phyloP scores from a whole-genome alignment of 2,797 vertebrate genomes.

The Acomys russatus region DNA sequence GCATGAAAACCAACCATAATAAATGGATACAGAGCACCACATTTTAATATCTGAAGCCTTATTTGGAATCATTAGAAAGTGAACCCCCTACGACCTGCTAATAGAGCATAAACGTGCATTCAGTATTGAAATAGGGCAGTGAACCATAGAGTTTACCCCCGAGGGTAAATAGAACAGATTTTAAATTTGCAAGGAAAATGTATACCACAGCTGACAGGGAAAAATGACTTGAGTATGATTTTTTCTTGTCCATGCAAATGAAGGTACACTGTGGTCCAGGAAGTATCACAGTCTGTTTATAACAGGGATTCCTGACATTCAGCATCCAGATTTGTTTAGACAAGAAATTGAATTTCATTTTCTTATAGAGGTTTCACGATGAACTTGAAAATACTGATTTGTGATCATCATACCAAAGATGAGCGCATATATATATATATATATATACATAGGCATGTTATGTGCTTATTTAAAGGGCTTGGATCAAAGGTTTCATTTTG shows the following conservation, averaged over 20 bases:
- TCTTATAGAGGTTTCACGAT: slow-evolving; percentile 40
- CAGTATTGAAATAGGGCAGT: slow-evolving; percentile 61
- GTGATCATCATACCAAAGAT: slow-evolving; percentile 38
- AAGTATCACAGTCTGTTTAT: slow-evolving; percentile 30
- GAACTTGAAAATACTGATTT: slow-evolving; percentile 76
- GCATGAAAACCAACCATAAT: not conserved
- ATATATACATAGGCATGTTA: not conserved
- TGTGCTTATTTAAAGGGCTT: slow-evolving; percentile 54
- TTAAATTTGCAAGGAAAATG: slow-evolving; percentile 69
- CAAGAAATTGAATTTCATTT: slow-evolving; percentile 66
- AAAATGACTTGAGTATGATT: slow-evolving; percentile 61
- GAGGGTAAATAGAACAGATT: slow-evolving; percentile 68
- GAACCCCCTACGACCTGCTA: not conserved
- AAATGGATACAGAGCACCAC: not conserved
- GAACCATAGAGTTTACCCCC: slow-evolving; percentile 63
- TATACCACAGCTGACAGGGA: slow-evolving; percentile 43
- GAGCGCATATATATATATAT: not conserved
- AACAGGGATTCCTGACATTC: slow-evolving; percentile 44
- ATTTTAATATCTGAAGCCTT: slow-evolving; percentile 63
- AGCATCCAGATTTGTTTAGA: slow-evolving; percentile 22
- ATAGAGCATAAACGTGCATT: not conserved
- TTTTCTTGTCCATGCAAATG: slow-evolving; percentile 63
- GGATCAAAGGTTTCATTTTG: slow-evolving; percentile 35
- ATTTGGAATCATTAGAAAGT: slow-evolving; percentile 48
- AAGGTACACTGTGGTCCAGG: not conserved